phyloP scores from a whole-genome alignment of 2,888 invertebrate species.

The Eupithecia insigniata region DNA sequence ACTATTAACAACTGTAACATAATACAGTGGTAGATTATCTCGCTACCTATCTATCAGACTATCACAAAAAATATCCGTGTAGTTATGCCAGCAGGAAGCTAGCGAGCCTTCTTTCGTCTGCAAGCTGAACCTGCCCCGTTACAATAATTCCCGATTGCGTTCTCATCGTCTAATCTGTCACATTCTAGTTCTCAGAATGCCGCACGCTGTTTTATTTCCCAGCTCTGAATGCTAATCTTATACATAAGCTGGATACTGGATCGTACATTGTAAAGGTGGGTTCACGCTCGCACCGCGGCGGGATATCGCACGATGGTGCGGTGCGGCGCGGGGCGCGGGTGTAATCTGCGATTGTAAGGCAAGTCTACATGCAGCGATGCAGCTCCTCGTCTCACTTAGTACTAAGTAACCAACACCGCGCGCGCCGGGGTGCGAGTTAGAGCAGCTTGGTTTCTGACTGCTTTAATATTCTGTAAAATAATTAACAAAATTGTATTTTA shows the following conservation, averaged over 20 bases:
- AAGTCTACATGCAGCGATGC: no score
- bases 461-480: no score
- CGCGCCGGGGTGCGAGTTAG: no score
- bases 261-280: neutral
- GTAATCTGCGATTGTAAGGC: no score
- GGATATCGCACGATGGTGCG: neutral
- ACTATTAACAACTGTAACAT: neutral
- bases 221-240: constrained; percentile 22
- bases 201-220: constrained; percentile 23
- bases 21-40: neutral
- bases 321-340: neutral
- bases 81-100: neutral
- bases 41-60: neutral
- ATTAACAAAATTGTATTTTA: no score
- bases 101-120: neutral
- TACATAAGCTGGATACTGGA: constrained; percentile 1
- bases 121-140: neutral
- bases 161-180: neutral
- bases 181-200: constrained; percentile 10
- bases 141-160: constrained; percentile 12
- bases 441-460: no score
- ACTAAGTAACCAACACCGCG: no score
- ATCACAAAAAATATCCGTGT: neutral
- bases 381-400: no score
- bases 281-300: neutral